phyloP scores from a whole-genome alignment of 2,888 invertebrate genomes.

The Syrista parreyssii region DNA sequence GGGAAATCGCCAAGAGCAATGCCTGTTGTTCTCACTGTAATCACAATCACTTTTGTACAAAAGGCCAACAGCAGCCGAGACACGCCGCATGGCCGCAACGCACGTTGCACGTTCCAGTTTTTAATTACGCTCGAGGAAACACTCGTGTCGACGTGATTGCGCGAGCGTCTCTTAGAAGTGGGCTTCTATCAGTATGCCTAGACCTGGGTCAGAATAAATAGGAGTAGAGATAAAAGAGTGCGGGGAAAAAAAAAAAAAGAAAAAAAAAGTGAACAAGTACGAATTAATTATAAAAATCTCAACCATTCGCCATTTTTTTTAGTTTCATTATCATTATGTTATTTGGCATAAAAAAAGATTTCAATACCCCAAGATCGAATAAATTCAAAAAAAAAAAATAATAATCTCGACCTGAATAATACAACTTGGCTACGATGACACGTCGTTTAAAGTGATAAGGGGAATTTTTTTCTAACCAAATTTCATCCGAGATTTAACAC shows the following conservation, averaged over 20 bases:
- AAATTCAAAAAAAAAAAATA: background rate
- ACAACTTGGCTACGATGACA: background rate
- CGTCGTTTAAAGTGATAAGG: background rate
- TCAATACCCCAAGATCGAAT: background rate
- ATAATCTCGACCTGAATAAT: background rate
- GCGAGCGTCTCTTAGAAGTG: conserved; percentile 24
- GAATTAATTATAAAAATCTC: background rate
- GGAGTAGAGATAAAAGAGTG: too few species aligned
- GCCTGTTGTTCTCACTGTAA: background rate
- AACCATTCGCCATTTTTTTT: background rate
- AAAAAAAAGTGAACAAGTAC: background rate
- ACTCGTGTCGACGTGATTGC: conserved; percentile 32
- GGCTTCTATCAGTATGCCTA: background rate
- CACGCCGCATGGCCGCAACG: background rate
- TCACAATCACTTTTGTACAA: background rate
- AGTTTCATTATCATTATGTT: too few species aligned
- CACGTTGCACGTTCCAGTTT: conserved; percentile 39
- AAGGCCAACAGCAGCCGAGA: background rate
- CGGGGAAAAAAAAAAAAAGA: background rate
- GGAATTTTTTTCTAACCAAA: conserved; percentile 39
- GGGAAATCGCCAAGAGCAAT: background rate
- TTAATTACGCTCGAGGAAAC: conserved; percentile 47
- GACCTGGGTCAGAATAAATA: background rate
- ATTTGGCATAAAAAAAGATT: background rate
- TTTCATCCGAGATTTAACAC: conserved; percentile 58